Evolutionary conservation across 2,113 vertebrate species (phyloP).

Genomic region (Strigops habroptila): DNA sequence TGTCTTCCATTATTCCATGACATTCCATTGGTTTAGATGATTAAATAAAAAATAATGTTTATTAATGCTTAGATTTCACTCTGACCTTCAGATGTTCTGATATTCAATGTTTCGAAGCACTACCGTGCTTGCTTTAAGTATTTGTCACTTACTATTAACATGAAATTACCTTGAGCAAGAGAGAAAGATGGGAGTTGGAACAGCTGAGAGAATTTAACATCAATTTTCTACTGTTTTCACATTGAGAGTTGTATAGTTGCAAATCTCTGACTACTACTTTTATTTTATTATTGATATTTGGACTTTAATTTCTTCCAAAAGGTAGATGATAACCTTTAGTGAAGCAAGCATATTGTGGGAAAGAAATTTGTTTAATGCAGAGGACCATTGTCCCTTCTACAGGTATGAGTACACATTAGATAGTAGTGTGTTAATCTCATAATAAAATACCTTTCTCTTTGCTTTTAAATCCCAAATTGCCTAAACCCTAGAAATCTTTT

Average conservation of each 20-base stretch:
- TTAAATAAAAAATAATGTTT: neutral
- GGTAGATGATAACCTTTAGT: neutral
- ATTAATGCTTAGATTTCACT: neutral
- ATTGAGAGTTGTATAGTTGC: rapidly evolving
- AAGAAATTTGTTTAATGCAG: neutral
- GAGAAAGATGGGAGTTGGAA: neutral
- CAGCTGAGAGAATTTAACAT: neutral
- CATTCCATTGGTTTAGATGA: neutral
- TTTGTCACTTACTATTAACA: neutral
- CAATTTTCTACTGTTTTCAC: neutral
- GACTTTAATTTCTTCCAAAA: neutral
- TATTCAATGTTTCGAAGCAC: neutral
- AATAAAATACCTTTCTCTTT: neutral
- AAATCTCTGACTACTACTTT: neutral
- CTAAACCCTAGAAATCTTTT: neutral
- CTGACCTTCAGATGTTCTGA: neutral
- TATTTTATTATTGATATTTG: neutral
- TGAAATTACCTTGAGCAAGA: neutral
- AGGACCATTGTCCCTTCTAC: neutral
- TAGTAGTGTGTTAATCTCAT: neutral
- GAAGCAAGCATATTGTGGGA: neutral
- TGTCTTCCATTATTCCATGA: neutral
- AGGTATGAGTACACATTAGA: neutral
- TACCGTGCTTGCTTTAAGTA: neutral
- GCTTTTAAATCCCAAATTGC: neutral